Evolutionary conservation across 2,113 vertebrate genomes (phyloP).

Genomic region (Brachyhypopomus gauderio): DNA sequence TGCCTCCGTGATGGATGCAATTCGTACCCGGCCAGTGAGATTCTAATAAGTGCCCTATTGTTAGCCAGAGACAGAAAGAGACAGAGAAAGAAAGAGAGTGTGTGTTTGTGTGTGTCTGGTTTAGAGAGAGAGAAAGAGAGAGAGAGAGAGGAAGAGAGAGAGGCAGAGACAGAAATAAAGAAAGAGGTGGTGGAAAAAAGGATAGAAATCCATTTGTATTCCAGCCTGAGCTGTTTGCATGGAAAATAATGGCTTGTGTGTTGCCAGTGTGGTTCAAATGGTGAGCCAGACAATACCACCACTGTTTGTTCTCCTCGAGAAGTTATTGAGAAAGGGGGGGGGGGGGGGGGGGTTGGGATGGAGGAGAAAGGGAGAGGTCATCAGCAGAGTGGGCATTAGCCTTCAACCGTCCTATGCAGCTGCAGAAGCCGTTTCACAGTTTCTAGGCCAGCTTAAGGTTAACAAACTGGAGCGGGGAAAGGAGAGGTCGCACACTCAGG

Average conservation of each 20-base stretch:
- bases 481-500: not conserved
- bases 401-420: not conserved
- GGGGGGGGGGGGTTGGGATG: constrained; percentile 64
- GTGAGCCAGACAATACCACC: constrained; percentile 82
- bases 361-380: constrained; percentile 65
- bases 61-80: constrained; percentile 58
- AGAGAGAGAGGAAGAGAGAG: constrained; percentile 25
- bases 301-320: constrained; percentile 84
- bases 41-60: constrained; percentile 76
- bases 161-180: not conserved
- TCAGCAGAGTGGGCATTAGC: constrained; percentile 52
- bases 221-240: constrained; percentile 78
- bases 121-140: constrained; percentile 18
- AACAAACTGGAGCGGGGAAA: not conserved
- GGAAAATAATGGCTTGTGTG: constrained; percentile 80
- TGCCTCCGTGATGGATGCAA: constrained; percentile 70
- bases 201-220: constrained; percentile 76
- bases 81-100: constrained; percentile 2
- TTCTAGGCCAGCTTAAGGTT: not conserved
- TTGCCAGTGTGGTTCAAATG: constrained; percentile 76
- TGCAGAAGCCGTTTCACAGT: not conserved
- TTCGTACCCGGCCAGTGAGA: constrained; percentile 63
- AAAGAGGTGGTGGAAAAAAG: constrained; percentile 54
- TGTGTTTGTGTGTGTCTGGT: constrained; percentile 6
- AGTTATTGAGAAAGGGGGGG: constrained; percentile 71